Conservation (phyloP, 2,888 invertebrate genomes). For the Blastobasis lacticolella region DNA sequence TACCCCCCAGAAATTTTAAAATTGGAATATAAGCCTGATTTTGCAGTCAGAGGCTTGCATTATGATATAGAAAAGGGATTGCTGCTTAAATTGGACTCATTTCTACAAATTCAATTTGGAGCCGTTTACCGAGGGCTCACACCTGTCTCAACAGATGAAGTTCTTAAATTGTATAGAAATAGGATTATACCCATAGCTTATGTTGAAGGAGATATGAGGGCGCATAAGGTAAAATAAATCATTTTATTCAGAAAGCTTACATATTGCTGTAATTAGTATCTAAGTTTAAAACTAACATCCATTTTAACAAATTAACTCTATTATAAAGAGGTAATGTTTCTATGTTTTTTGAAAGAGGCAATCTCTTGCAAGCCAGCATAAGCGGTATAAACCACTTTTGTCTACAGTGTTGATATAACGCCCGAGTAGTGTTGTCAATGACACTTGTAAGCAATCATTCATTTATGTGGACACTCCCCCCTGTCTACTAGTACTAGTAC, state of each 20-base stretch:
- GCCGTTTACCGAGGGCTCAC: slow-evolving; percentile 92
- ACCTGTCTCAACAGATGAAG: slow-evolving; percentile 87
- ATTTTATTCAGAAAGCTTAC: too few species aligned
- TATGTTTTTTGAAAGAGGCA: too few species aligned
- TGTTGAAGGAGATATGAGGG: slow-evolving; percentile 85
- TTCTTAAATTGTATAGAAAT: slow-evolving; percentile 88
- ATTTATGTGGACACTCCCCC: slow-evolving; percentile 45
- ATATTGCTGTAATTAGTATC: too few species aligned
- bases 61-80: slow-evolving; percentile 97
- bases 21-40: slow-evolving; percentile 91
- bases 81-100: slow-evolving; percentile 94
- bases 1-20: slow-evolving; percentile 89
- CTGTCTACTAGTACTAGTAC: slow-evolving; percentile 18
- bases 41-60: slow-evolving; percentile 97
- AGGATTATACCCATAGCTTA: slow-evolving; percentile 90
- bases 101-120: slow-evolving; percentile 96
- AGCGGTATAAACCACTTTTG: too few species aligned
- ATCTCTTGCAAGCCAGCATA: too few species aligned
- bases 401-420: too few species aligned
- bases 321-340: too few species aligned
- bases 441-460: slow-evolving; percentile 70
- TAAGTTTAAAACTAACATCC: too few species aligned
- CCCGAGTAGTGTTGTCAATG: too few species aligned
- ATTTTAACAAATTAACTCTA: too few species aligned
- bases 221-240: slow-evolving; percentile 74